Evolutionary conservation across 2,888 invertebrate genomes (phyloP), one percentile per base, ranked within the genome.

Genomic region (Erannis defoliaria): DNA sequence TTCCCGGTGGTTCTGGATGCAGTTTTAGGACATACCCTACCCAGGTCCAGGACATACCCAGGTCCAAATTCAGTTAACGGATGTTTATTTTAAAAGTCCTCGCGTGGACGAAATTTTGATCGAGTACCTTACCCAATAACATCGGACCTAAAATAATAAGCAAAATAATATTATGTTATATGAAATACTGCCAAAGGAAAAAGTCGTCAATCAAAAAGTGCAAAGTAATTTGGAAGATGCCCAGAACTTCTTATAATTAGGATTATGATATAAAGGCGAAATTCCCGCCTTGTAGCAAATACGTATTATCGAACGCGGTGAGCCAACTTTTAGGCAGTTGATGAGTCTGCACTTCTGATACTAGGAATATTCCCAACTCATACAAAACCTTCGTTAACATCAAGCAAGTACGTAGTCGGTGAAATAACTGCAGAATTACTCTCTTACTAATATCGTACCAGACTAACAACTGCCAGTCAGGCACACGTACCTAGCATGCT

Each of bases 341-440:
- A 48, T 66, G 64, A 62, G 48, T 55, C 67, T 54, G 62, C 62
- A 43, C 55, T 65, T 67, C 51, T 51, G n/a, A 42, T 62, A 49
- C 19, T 49, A 43, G 16, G 18, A 50, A 43, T 60, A 60, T 37
- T 42, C 23, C 19, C 16, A 19, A 16, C 50, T 51, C 37, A 16
- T 19, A 37, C 43, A 0, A 10, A 35, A 51, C 26, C 48, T 48
- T 48, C 19, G 48, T 12, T 46, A 33, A 33, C 31, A 55, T 6
- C 4, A 38, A 31, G 14, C 21, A 12, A n/a, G 26, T 26, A 23
- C 35, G 26, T 38, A 29, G 19, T 42, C 21, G n/a, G 23, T 23
- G n/a, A 23, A 42, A 23, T 42, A 42, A 21, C 23, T 42, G n/a
- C 5, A 18, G 3, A 40, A 5, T 35, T 18, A 10, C 19, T n/a